Evolutionary conservation across 2,888 invertebrate species (phyloP).

Genomic region (Gerris lacustris): DNA sequence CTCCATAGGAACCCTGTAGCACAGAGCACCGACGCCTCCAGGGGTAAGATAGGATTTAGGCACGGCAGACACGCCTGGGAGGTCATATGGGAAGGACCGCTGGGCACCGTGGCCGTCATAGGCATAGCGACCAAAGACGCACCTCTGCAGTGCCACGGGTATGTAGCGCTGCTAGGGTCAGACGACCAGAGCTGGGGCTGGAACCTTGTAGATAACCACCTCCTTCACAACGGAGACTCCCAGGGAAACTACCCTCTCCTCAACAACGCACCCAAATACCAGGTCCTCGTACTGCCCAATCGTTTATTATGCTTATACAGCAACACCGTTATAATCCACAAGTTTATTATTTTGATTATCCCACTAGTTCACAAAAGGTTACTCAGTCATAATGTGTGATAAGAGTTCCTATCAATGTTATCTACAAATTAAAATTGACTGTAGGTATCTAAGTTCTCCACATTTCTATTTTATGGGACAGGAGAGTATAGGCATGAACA

Average conservation of each 20-base stretch:
- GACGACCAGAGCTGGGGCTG: conserved; percentile 99
- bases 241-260: conserved; percentile 86
- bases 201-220: conserved; percentile 96
- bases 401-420: too few species aligned
- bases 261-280: conserved; percentile 95
- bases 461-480: too few species aligned
- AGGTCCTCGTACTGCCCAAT: conserved; percentile 46
- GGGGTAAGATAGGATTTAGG: conserved; percentile 79
- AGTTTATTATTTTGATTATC: not conserved
- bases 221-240: conserved; percentile 89
- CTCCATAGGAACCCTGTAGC: conserved; percentile 96
- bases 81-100: conserved; percentile 94
- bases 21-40: conserved; percentile 91
- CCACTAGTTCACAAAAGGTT: too few species aligned
- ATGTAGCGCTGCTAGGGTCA: conserved; percentile 84
- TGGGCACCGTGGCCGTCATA: conserved; percentile 95
- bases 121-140: conserved; percentile 92
- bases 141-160: conserved; percentile 84
- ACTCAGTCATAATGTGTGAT: too few species aligned
- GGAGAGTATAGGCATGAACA: too few species aligned
- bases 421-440: too few species aligned
- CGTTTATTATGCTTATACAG: conserved; percentile 11
- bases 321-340: not conserved
- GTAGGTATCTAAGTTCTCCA: too few species aligned
- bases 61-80: conserved; percentile 95